phyloP scores from a whole-genome alignment of 1,140 invertebrate genomes.

The Ips nitidus region DNA sequence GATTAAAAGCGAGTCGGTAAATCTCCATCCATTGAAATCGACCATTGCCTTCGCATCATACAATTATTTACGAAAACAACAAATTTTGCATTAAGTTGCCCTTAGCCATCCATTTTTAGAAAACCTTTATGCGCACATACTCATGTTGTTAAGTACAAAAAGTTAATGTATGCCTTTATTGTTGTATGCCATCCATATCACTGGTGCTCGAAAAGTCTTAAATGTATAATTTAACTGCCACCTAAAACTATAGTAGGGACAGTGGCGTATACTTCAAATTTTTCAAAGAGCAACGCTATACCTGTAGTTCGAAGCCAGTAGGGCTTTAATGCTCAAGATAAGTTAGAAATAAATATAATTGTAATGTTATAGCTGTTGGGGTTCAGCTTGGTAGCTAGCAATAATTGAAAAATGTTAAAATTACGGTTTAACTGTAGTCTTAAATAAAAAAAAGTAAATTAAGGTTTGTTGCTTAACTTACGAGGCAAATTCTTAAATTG shows the following conservation, averaged over 20 bases:
- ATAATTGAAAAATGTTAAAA: slow-evolving; percentile 8
- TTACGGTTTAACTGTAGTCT: slow-evolving; percentile 33
- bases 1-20: too few relatives aligned
- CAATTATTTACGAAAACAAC: too few relatives aligned
- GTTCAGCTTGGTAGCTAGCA: slow-evolving; percentile 8
- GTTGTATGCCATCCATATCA: slow-evolving; percentile 35
- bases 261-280: slow-evolving; percentile 11
- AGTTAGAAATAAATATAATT: background rate
- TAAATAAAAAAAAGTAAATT: background rate
- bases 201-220: slow-evolving; percentile 34
- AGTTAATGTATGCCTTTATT: slow-evolving; percentile 33
- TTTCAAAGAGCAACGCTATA: slow-evolving; percentile 1
- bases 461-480: slow-evolving; percentile 22
- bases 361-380: background rate
- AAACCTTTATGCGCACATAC: slow-evolving; percentile 22
- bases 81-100: too few relatives aligned
- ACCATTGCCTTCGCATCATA: too few relatives aligned
- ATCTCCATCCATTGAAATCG: too few relatives aligned
- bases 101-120: slow-evolving; percentile 3
- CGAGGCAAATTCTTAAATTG: slow-evolving; percentile 5
- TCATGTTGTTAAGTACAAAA: slow-evolving; percentile 33
- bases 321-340: slow-evolving; percentile 15
- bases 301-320: slow-evolving; percentile 3
- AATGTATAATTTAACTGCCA: slow-evolving; percentile 32
- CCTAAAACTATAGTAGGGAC: slow-evolving; percentile 9